Percentiles rank a stretch among this genome's conserved stretches.
phyloP scores from a whole-genome alignment of 1,140 invertebrate genomes.

The Drosophila ogumai region DNA sequence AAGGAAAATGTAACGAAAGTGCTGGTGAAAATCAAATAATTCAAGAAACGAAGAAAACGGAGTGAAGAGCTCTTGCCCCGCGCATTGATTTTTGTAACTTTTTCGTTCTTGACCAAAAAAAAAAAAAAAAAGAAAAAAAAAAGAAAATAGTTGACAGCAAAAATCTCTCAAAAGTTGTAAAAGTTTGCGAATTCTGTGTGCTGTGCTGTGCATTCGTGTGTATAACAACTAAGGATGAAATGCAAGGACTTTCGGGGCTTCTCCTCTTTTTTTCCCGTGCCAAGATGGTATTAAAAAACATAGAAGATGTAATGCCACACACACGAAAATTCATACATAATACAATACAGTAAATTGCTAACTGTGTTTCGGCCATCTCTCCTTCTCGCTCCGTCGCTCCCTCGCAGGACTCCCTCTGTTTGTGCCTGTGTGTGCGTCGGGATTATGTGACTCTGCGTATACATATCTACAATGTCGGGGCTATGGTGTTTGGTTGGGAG shows the following conservation, averaged over 20 bases:
- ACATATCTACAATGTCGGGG: conserved; percentile 35
- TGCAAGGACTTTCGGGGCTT: conserved; percentile 42
- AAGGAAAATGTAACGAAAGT: conserved; percentile 43
- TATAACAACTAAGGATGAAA: conserved; percentile 69
- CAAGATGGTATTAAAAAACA: conserved; percentile 38
- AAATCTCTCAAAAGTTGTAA: conserved; percentile 25
- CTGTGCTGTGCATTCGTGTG: conserved; percentile 58
- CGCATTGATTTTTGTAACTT: conserved; percentile 47
- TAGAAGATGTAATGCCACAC: conserved; percentile 48
- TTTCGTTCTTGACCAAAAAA: conserved; percentile 13
- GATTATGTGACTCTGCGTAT: conserved; percentile 64
- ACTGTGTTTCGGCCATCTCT: conserved; percentile 48
- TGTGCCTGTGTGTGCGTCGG: conserved; percentile 38
- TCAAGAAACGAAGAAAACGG: conserved; percentile 10
- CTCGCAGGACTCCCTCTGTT: conserved; percentile 10
- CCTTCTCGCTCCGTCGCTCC: conserved; percentile 7
- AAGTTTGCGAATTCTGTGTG: conserved; percentile 38
- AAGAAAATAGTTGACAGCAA: conserved; percentile 31
- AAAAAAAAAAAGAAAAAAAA: too few relatives aligned
- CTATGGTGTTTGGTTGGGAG: not conserved
- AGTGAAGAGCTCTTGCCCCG: conserved; percentile 8
- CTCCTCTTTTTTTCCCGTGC: conserved; percentile 7
- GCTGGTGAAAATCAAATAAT: conserved; percentile 29
- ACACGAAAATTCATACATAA: conserved; percentile 60
- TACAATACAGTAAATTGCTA: conserved; percentile 66